Base-by-base conservation (phyloP, 2,113 vertebrate genomes). In the Tonatia bakeri region DNA sequence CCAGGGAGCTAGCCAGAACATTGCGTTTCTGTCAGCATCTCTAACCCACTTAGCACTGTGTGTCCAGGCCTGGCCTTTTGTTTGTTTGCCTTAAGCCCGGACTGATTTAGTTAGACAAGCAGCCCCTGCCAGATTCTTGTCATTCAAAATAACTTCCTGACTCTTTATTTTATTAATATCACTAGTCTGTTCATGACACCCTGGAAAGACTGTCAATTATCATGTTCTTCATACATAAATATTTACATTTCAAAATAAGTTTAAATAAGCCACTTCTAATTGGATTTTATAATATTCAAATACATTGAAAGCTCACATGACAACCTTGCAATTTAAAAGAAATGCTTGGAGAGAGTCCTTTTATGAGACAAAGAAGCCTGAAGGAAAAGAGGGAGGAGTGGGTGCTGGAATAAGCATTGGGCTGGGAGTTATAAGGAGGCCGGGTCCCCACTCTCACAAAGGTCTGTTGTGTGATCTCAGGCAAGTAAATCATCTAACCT, bases 31-130 rank as follows among this genome's bases (percentile, higher is more conserved):
- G 47, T 87, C 73, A 82, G 82, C 31, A 40, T 75, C 50, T 40
- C 67, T 98, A 97, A 98, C 95, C 86, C 82, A 96, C 40, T 97
- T 98, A 97, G 91, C 59, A 64, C 65, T 97, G 75, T 92, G 77
- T 88, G 43, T 96, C 93, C 90, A 76, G 95, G 83, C 61, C 89
- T 97, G 95, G 85, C 26, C 85, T 94, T 96, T 94, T 86, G 81
- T 95, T 96, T 97, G 85, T 88, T 96, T 95, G 88, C 76, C 82
- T 91, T 88, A 82, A 96, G 61, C 67, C 91, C 89, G 73, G 45
- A 65, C 67, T 98, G 94, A 97, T 97, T 96, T 92, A 93, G 90
- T 95, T 96, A 97, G 82, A 92, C 86, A 87, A 91, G 81, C 81
- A 75, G 77, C 13, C 13, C 47, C 61, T 90, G 93, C 81, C 85